Conservation (phyloP, 1,140 invertebrate species). For the Drosophila erecta region DNA sequence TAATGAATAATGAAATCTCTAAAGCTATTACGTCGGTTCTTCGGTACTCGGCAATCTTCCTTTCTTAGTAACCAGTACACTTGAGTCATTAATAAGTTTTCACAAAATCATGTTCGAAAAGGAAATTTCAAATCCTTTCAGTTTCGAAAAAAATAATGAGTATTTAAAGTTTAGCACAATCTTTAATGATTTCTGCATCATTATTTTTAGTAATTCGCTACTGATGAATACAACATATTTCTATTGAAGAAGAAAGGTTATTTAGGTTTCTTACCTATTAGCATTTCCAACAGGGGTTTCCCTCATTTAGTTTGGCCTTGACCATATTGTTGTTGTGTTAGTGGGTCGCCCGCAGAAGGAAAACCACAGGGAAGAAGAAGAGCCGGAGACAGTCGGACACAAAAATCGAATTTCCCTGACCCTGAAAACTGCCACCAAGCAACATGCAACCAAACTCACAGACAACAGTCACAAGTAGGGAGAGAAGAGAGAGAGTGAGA, state of each 20-base stretch:
- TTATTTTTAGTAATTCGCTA: no score
- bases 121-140: no score
- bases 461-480: background rate
- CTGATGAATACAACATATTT: no score
- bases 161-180: no score
- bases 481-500: conserved; percentile 3
- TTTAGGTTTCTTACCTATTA: background rate
- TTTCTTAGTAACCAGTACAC: no score
- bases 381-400: conserved; percentile 20
- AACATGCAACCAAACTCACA: conserved; percentile 32
- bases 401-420: conserved; percentile 81
- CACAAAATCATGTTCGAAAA: no score
- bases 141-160: no score
- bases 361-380: conserved; percentile 26
- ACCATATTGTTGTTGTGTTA: conserved; percentile 1
- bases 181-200: no score
- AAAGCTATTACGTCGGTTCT: no score
- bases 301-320: conserved; percentile 18
- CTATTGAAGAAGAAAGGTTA: conserved; percentile 1
- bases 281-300: background rate
- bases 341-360: conserved; percentile 31
- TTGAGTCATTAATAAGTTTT: no score
- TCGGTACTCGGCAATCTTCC: no score
- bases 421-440: conserved; percentile 70
- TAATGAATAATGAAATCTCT: no score